phyloP scores from a whole-genome alignment of 2,113 vertebrate species.

The Perca schrenkii region DNA sequence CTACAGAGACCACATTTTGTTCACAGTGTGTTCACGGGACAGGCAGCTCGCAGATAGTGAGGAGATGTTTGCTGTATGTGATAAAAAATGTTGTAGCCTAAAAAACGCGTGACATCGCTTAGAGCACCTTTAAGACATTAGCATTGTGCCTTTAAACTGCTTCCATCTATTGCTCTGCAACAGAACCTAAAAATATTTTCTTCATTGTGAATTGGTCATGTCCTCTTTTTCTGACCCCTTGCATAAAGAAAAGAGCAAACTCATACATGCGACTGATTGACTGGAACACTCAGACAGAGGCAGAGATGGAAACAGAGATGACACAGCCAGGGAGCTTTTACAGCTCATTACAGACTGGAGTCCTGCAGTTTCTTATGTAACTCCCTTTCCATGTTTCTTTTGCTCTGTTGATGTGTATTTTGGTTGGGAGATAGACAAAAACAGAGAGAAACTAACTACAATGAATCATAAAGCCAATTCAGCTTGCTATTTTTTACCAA shows the following conservation, averaged over 20 bases:
- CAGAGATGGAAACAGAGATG: constrained; percentile 34
- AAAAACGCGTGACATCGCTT: too few relatives aligned
- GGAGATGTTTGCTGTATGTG: too few relatives aligned
- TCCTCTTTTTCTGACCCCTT: constrained; percentile 37
- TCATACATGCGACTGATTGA: constrained; percentile 42
- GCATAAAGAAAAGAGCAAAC: constrained; percentile 27
- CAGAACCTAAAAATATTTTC: not conserved
- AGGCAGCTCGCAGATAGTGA: too few relatives aligned
- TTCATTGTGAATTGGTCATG: not conserved
- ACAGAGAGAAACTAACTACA: constrained; percentile 24
- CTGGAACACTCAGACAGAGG: constrained; percentile 43
- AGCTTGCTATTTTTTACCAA: constrained; percentile 4
- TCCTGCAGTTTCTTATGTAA: constrained; percentile 56
- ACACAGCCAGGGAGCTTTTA: constrained; percentile 59
- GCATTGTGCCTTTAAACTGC: not conserved
- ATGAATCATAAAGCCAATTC: constrained; percentile 56
- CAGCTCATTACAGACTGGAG: constrained; percentile 61
- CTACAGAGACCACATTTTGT: too few relatives aligned
- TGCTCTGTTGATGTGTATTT: constrained; percentile 39
- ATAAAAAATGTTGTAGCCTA: too few relatives aligned
- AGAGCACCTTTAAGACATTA: not conserved
- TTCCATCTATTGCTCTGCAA: not conserved
- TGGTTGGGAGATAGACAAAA: constrained; percentile 31
- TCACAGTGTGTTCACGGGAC: too few relatives aligned
- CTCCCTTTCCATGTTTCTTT: constrained; percentile 39